Percentiles rank a stretch among this genome's conserved stretches.
These are phyloP conservation scores for Leptopilina drosophilae DNA, from an alignment of 2,888 invertebrate species.

Conservation along the genomic window DNA sequence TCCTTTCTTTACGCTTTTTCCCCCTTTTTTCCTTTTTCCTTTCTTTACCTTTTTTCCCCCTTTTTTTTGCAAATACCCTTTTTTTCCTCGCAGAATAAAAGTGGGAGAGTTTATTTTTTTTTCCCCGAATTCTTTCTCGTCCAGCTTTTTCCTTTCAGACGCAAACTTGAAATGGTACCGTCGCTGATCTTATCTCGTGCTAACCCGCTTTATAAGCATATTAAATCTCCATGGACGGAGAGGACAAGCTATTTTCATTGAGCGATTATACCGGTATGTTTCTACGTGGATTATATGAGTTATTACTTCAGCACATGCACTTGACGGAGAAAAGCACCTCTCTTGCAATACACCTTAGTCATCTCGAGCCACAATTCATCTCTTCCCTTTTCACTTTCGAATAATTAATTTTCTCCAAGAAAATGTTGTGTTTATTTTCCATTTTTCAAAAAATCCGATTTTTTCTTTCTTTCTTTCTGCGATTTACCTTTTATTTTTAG, in stretches of 20 bases:
- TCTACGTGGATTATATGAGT: slow-evolving; percentile 25
- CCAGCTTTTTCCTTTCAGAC: background rate
- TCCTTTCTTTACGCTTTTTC: no score
- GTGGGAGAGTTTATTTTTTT: no score
- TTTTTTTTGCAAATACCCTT: no score
- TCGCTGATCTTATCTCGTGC: background rate
- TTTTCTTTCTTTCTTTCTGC: no score
- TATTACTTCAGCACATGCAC: slow-evolving; percentile 30
- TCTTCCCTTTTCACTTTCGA: background rate
- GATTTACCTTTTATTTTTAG: no score
- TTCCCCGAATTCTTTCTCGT: no score
- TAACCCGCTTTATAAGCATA: slow-evolving; percentile 17
- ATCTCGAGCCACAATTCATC: background rate
- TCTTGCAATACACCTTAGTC: slow-evolving; percentile 1
- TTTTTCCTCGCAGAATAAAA: no score
- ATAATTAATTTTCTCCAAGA: background rate
- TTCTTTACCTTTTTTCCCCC: no score
- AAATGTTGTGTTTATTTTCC: no score
- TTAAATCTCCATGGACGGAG: slow-evolving; percentile 27
- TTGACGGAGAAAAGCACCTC: slow-evolving; percentile 9
- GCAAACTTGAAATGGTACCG: background rate
- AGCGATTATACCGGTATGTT: slow-evolving; percentile 22
- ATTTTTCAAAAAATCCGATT: no score
- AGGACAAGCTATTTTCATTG: slow-evolving; percentile 12
- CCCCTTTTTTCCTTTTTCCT: no score